Evolutionary conservation across 2,797 vertebrate genomes (phyloP), one percentile per base, ranked within the genome.

Genomic region (Arctocebus calabarensis): DNA sequence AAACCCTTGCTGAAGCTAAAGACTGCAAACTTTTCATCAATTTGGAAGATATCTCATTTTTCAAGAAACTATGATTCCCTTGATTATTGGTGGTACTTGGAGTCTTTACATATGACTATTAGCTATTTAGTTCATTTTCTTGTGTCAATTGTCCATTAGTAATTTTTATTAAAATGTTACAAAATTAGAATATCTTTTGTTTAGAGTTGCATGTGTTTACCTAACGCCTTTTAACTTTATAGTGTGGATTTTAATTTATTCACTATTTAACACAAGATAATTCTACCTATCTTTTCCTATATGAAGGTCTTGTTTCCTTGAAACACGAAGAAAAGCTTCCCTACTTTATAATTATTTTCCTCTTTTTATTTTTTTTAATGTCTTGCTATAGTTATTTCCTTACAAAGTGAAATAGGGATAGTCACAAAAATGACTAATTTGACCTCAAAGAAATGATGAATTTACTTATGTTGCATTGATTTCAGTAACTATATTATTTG

Each of bases 51-150:
- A 75, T 5, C 27, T 29, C 48, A 32, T 57, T 23, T 70, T 86
- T 7, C 10, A 45, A 84, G 52, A 22, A 16, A 23, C 52, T 88
- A 52, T 52, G 13, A 10, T 84, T 83, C 7, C 52, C 19, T 87
- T 84, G 48, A 66, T 82, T 94, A 68, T 52, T 84, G 55, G 16
- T 84, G 20, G 82, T 73, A 48, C 5, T 77, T 2, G 10, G 64
- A 5, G n/a, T 32, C 37, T 95, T 48, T 88, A 34, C 48, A 48
- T 37, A 57, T 34, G 3, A 68, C 68, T 84, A 23, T 87, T 73
- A 74, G 14, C n/a, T 96, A 25, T 88, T 83, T 88, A 8, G 83
- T 48, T 89, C 5, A 62, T 78, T 77, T 93, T 86, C 16, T 95
- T 73, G 59, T 27, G 34, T 82, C 2, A 59, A 1, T 82, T 86